phyloP scores from a whole-genome alignment of 2,888 invertebrate genomes.

The Sesia apiformis region DNA sequence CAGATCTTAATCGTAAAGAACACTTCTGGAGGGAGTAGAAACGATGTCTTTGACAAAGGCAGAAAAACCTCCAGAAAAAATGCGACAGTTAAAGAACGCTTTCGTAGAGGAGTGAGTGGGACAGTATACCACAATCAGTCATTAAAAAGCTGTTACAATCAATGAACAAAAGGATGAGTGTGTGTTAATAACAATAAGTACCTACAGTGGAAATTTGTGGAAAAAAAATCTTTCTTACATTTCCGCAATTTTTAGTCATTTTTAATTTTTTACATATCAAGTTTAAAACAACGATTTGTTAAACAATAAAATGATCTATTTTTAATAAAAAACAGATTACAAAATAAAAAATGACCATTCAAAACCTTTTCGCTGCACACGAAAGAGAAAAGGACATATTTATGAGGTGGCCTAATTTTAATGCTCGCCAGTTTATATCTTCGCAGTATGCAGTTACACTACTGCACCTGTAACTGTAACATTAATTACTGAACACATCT shows the following conservation, averaged over 20 bases:
- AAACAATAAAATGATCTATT: neutral
- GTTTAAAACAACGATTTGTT: neutral
- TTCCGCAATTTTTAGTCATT: neutral
- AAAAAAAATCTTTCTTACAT: neutral
- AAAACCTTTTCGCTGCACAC: too few species aligned
- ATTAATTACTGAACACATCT: neutral
- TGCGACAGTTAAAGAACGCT: neutral
- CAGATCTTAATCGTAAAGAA: neutral
- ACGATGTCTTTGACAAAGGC: neutral
- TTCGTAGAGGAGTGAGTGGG: neutral
- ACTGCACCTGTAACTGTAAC: neutral
- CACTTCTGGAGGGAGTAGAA: neutral
- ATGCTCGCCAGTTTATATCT: neutral
- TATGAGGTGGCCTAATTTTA: too few species aligned
- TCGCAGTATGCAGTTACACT: neutral
- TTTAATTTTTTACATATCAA: neutral
- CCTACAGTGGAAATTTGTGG: too few species aligned
- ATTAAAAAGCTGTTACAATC: neutral
- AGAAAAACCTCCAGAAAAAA: neutral
- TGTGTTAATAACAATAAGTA: too few species aligned
- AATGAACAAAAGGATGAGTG: too few species aligned
- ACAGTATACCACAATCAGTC: neutral
- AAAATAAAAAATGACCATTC: too few species aligned
- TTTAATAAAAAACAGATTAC: too few species aligned
- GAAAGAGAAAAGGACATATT: too few species aligned